These are phyloP conservation scores for Thomomys bottae DNA, from an alignment of 2,113 vertebrate genomes.

Conservation along the genomic window DNA sequence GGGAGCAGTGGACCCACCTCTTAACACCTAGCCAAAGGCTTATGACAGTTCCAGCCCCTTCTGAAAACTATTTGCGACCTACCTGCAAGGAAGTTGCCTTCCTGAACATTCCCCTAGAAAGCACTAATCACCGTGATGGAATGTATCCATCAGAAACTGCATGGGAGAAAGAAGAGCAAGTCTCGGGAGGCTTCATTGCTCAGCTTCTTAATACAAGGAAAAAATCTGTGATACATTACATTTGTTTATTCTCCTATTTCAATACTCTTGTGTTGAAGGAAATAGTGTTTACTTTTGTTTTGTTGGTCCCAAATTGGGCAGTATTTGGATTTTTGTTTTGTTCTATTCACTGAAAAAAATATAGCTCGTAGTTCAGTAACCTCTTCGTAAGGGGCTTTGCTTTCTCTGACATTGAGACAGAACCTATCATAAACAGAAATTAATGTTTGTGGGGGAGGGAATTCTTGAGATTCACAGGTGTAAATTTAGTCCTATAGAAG, in stretches of 20 bases:
- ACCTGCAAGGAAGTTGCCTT: slow-evolving; percentile 60
- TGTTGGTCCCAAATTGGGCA: not conserved
- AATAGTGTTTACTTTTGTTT: slow-evolving; percentile 28
- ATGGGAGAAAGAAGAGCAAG: slow-evolving; percentile 27
- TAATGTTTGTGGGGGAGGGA: not conserved
- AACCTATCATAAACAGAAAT: not conserved
- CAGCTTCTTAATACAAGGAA: slow-evolving; percentile 48
- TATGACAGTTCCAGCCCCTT: slow-evolving; percentile 28
- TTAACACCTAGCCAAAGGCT: slow-evolving; percentile 55
- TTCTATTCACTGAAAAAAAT: not conserved
- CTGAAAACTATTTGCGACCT: slow-evolving; percentile 55
- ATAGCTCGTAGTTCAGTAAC: too few species aligned
- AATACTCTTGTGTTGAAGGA: not conserved
- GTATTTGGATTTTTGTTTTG: not conserved
- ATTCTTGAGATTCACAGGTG: not conserved
- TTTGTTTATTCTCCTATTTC: not conserved
- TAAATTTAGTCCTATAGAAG: not conserved
- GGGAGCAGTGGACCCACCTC: slow-evolving; percentile 44
- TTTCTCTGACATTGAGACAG: not conserved
- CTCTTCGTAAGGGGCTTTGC: not conserved
- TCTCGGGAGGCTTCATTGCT: not conserved
- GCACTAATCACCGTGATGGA: slow-evolving; percentile 41
- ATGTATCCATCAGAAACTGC: slow-evolving; percentile 34
- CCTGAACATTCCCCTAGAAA: slow-evolving; percentile 59
- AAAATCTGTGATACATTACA: not conserved